Evolutionary conservation across 2,888 invertebrate genomes (phyloP).

Genomic region (Hartigia nigra): DNA sequence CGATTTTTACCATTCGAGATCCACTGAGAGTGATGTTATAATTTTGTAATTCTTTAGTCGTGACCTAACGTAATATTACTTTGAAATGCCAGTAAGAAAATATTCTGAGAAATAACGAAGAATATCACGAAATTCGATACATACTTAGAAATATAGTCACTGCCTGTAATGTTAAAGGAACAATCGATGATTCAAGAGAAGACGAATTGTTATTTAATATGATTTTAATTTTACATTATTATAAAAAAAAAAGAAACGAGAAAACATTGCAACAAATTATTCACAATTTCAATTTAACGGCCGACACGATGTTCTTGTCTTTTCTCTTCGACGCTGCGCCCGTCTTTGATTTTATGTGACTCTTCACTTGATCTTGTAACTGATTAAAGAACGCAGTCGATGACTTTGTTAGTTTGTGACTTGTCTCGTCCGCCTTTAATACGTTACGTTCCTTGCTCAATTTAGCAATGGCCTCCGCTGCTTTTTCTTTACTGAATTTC

Average conservation of each 20-base stretch:
- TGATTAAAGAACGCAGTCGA: slow-evolving; percentile 89
- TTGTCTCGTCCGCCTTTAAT: slow-evolving; percentile 67
- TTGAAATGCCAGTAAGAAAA: not conserved
- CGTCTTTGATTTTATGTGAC: slow-evolving; percentile 68
- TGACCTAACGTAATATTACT: not conserved
- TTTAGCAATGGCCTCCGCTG: slow-evolving; percentile 72
- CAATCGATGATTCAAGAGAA: slow-evolving; percentile 1
- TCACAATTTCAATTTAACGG: slow-evolving; percentile 75
- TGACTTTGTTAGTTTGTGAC: slow-evolving; percentile 72
- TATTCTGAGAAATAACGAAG: not conserved
- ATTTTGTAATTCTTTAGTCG: not conserved
- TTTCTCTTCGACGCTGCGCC: slow-evolving; percentile 47
- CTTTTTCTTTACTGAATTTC: slow-evolving; percentile 70
- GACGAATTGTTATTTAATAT: slow-evolving; percentile 9
- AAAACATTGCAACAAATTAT: slow-evolving; percentile 25
- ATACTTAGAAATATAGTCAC: slow-evolving; percentile 1
- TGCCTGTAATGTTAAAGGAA: slow-evolving; percentile 1
- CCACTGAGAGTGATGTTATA: not conserved
- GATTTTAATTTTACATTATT: slow-evolving; percentile 8
- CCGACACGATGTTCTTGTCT: slow-evolving; percentile 63
- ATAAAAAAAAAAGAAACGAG: not conserved
- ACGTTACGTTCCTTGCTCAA: slow-evolving; percentile 75
- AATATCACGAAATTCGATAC: not conserved
- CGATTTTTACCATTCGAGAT: not conserved
- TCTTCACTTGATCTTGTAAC: slow-evolving; percentile 80